Evolutionary conservation across 35 echinoderm and acorn worm genomes (phyloP), one percentile per base, ranked within the genome.

Genomic region (Holothuria glaberrima): DNA sequence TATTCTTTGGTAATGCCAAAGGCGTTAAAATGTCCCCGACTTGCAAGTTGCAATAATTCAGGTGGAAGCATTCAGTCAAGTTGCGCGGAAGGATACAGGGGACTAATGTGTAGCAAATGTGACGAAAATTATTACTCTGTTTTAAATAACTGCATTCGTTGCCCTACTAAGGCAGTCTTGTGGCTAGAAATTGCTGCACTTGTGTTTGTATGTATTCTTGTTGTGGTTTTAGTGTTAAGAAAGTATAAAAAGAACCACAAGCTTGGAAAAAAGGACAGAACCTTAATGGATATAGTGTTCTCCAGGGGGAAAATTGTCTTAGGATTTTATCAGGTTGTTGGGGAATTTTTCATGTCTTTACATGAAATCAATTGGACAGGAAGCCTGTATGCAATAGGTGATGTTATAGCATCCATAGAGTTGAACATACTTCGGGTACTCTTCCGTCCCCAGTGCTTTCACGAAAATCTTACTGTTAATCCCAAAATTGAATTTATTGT

Each of bases 251-350:
- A 22, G n/a, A 60, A 73, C 16, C 33, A 59, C 56, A 28, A n/a
- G 5, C 2, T 9, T 18, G 9, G 30, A 25, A 30, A 28, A 75
- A 21, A 17, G 26, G 22, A n/a, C 6, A 48, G 74, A 25, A 58
- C 89, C 14, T 9, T 22, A 12, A 28, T 64, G 33, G 61, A 82
- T 38, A 57, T 90, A 3, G 3, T 90, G 6, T 25, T 90, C 21
- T 56, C 89, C 33, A 20, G 89, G 65, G 45, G 38, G 3, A 90
- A 90, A 81, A 90, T 90, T 82, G 12, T 90, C 5, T 41, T 90
- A 9, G 74, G 73, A 26, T 90, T 77, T 79, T 90, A 90, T 27
- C 89, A 90, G 30, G 60, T 90, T 14, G 56, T 75, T 41, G 89
- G 89, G 12, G 75, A 54, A 30, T 59, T 90, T 21, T 63, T 79